Base-by-base conservation (phyloP, 2,888 invertebrate species). In the Cheiracanthium punctorium region DNA sequence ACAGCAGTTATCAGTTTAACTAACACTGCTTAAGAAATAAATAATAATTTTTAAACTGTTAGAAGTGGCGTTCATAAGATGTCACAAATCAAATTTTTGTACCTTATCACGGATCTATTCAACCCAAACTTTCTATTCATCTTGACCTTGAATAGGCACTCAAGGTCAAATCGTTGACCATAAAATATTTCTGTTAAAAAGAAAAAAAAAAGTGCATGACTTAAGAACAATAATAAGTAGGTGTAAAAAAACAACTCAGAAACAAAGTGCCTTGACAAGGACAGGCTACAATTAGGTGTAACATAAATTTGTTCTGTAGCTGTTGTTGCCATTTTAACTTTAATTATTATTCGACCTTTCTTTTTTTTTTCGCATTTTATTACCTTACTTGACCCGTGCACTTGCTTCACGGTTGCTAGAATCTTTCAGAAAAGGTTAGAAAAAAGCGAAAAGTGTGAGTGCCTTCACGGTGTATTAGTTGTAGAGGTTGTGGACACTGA, bases 141-240 rank as follows among this genome's bases (percentile, higher is more conserved):
- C 76, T 72, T 76, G 82, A 77, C 82, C 76, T 82, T 82, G 64
- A 71, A 43, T 29, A 29, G 32, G 70, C 28, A 33, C 32, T 33
- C 82, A 82, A 75, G 70, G 82, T 70, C 70, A 82, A 37, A 48
- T 75, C 24, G 32, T 48, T 81, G 20, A 33, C 37, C 20, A 48
- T 43, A 29, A 75, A 41, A 65, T 80, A 73, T 33, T 33, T 28
- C 29, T 41, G 24, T n/a, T 1, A 37, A 48, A 73, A 65, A 80
- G 37, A 37, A 67, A n/a, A n/a, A n/a, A n/a, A n/a, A n/a, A n/a
- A 43, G 28, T 14, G 1, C 58, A 24, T 58, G 58, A 24, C 24
- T 24, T 58, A 17, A 7, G 58, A 58, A 58, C 24, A 58, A 58
- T 58, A 58, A 58, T 24, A 58, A 58, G 58, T 12, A 58, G 58